Evolutionary conservation across 2,888 invertebrate genomes (phyloP), one percentile per base, ranked within the genome.

Genomic region (Agrotis puta): DNA sequence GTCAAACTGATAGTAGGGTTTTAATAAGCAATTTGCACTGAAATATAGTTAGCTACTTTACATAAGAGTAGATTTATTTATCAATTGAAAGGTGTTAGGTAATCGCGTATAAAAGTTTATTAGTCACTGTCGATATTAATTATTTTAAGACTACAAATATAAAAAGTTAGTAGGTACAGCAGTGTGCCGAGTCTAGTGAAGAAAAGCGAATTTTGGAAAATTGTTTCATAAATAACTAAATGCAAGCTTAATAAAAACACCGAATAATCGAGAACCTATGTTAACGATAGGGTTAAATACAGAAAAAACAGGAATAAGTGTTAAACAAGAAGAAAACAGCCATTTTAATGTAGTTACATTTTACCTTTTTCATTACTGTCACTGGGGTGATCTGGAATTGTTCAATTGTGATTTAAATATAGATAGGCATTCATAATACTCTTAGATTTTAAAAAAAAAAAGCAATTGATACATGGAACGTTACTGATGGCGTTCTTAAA

Each of bases 351-450:
- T n/a, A 18, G 57, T 72, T 70, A 74, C 77, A 73, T 78, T 82
- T 95, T 95, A 95, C 95, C 95, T 95, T 94, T 93, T 80, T 89
- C 91, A 83, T 94, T 94, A 87, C 82, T 90, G 89, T 95, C 95
- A 83, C 90, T 92, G 65, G 92, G 90, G 69, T 94, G 89, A 94
- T 91, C 95, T 95, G 95, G 79, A 95, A 95, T 92, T 75, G 74
- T 80, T 73, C 22, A 80, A 80, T 81, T 70, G 9, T 24, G n/a
- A 61, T 80, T 58, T 64, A 69, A 76, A 72, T 71, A 66, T 33
- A 11, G 13, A 18, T 24, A n/a, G n/a, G n/a, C n/a, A 47, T 43
- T 6, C 58, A 13, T 7, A 16, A 53, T n/a, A 54, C 20, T 50
- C 16, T 39, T 61, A 24, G 24, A 20, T 54, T 45, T 20, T 56